phyloP scores from a whole-genome alignment of 1,140 invertebrate genomes.

The Vollenhovia emeryi region DNA sequence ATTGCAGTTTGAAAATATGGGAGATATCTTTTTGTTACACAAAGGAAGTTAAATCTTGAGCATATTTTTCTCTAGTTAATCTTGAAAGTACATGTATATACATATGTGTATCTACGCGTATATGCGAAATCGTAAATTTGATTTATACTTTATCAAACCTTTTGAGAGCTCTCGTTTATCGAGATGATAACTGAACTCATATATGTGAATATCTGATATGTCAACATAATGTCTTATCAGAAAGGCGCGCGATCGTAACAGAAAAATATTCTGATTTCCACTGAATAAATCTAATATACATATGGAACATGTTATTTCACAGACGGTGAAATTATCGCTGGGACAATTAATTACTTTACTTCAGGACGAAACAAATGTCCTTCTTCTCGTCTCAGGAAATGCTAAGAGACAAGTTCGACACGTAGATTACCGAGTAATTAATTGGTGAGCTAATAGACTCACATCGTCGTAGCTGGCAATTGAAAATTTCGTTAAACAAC shows the following conservation, averaged over 20 bases:
- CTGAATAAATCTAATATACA: neutral
- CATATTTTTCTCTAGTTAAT: neutral
- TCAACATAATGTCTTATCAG: neutral
- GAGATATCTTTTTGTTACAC: neutral
- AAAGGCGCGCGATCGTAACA: neutral
- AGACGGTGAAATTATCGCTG: constrained; percentile 10
- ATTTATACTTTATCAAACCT: neutral
- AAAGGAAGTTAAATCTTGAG: neutral
- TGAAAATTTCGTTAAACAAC: constrained; percentile 2
- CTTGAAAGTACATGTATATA: neutral
- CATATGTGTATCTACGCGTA: too few relatives aligned
- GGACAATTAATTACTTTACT: neutral
- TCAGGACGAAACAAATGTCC: neutral
- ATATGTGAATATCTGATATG: constrained; percentile 41
- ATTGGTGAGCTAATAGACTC: neutral
- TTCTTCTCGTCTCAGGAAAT: neutral
- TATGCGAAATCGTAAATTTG: neutral
- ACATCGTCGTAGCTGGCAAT: neutral
- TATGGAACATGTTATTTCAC: neutral
- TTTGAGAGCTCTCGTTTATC: neutral
- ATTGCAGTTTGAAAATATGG: neutral
- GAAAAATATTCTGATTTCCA: neutral
- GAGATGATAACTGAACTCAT: constrained; percentile 44
- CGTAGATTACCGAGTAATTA: neutral
- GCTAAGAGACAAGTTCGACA: neutral